Percentiles rank a stretch among this genome's conserved stretches.
Conservation (phyloP, 53 echinoderm and acorn worm genomes). For the Hippasteria phrygiana region DNA sequence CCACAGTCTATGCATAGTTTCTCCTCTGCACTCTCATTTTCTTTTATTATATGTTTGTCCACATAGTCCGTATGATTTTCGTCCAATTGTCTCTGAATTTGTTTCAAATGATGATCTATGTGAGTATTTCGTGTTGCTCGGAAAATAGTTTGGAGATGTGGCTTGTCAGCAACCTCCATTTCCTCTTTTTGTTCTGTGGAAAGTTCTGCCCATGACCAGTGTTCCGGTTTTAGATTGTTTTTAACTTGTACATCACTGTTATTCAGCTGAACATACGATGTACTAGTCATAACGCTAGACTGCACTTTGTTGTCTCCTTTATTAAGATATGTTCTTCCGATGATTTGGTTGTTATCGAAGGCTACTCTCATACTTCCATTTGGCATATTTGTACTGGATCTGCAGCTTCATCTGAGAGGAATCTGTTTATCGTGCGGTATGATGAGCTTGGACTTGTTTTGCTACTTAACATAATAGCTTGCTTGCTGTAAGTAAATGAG, state of each 20-base stretch:
- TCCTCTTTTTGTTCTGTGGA: background rate
- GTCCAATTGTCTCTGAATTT: background rate
- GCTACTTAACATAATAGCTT: background rate
- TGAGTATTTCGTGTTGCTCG: background rate
- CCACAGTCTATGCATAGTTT: background rate
- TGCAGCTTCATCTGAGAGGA: background rate
- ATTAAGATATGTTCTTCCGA: conserved; percentile 27
- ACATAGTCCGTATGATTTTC: background rate
- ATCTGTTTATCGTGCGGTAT: background rate
- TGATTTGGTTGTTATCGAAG: conserved; percentile 36
- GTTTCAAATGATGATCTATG: background rate
- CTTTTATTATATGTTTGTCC: background rate
- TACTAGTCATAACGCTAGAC: conserved; percentile 31
- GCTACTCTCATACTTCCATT: background rate
- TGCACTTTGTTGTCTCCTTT: conserved; percentile 33
- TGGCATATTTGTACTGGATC: conserved; percentile 1
- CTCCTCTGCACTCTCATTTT: background rate
- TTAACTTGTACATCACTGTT: background rate
- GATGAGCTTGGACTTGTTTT: background rate
- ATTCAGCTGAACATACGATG: background rate
- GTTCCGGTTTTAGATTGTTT: background rate
- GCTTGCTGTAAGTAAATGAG: conserved; percentile 3
- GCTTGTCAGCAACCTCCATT: background rate
- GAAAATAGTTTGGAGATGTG: background rate
- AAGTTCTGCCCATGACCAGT: conserved; percentile 20